Evolutionary conservation across 2,797 vertebrate genomes (phyloP).

Genomic region (Sebastes umbrosus): DNA sequence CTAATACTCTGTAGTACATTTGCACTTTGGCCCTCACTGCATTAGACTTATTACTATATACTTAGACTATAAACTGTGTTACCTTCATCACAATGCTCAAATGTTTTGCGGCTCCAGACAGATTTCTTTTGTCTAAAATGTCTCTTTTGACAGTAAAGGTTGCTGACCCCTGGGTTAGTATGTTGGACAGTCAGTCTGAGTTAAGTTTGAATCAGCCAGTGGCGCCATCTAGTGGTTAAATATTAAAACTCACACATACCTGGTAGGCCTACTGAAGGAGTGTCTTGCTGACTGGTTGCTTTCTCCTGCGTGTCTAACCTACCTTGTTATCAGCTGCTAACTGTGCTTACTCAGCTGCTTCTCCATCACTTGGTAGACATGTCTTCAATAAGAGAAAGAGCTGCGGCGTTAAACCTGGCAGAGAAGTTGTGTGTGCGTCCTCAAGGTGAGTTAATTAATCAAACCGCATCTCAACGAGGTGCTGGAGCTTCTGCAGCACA

Average conservation of each 20-base stretch:
- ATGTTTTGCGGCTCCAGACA: too few relatives aligned
- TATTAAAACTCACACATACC: neutral
- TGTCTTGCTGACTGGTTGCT: neutral
- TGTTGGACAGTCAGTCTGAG: too few relatives aligned
- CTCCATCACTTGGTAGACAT: slow-evolving; percentile 27
- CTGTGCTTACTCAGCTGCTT: neutral
- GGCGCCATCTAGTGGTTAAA: slow-evolving; percentile 63
- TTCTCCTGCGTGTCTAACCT: neutral
- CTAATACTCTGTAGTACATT: too few relatives aligned
- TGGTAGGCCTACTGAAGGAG: fast-evolving
- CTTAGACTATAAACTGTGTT: too few relatives aligned
- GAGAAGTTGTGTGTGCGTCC: slow-evolving; percentile 72
- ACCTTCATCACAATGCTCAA: fast-evolving
- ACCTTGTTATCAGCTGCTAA: too few relatives aligned
- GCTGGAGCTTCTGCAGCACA: neutral
- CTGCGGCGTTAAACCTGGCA: slow-evolving; percentile 71
- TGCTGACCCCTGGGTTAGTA: neutral
- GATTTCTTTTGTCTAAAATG: too few relatives aligned
- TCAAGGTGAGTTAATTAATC: slow-evolving; percentile 48
- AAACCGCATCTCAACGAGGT: neutral
- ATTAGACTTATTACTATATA: too few relatives aligned
- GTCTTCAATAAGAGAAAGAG: slow-evolving; percentile 75
- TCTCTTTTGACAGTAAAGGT: fast-evolving
- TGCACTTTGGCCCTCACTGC: too few relatives aligned
- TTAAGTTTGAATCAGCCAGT: neutral